phyloP scores from a whole-genome alignment of 2,797 vertebrate species.

The Acanthurus lineatus region DNA sequence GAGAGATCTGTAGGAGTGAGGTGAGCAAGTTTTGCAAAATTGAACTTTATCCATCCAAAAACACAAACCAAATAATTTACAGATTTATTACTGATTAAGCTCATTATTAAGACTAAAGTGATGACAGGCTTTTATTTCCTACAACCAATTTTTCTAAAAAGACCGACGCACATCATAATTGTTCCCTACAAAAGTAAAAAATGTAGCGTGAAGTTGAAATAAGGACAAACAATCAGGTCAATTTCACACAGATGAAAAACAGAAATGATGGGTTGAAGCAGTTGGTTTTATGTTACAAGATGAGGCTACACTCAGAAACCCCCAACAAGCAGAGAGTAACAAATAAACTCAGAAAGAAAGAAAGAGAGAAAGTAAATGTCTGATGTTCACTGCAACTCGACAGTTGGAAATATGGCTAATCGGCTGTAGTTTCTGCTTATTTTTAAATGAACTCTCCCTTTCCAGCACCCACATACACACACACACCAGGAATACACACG shows the following conservation, averaged over 20 bases:
- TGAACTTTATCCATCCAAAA: no score
- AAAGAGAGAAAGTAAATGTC: conserved; percentile 1
- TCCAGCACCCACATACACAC: conserved; percentile 18
- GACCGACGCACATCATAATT: background rate
- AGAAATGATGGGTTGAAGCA: background rate
- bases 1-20: background rate
- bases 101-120: no score
- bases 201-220: background rate
- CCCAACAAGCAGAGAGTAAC: conserved; percentile 1
- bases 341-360: background rate
- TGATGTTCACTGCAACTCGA: conserved; percentile 47
- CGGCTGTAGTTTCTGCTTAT: conserved; percentile 48
- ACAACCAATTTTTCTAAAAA: background rate
- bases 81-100: no score
- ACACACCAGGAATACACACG: conserved; percentile 9
- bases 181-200: background rate
- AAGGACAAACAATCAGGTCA: background rate
- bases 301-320: background rate
- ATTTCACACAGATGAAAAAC: background rate
- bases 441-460: conserved; percentile 19
- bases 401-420: conserved; percentile 65
- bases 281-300: background rate
- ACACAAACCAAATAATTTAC: no score
- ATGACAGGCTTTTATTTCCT: background rate
- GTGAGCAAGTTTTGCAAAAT: no score